These are phyloP conservation scores for Oligia strigilis DNA, from an alignment of 2,888 invertebrate genomes.

Conservation along the genomic window DNA sequence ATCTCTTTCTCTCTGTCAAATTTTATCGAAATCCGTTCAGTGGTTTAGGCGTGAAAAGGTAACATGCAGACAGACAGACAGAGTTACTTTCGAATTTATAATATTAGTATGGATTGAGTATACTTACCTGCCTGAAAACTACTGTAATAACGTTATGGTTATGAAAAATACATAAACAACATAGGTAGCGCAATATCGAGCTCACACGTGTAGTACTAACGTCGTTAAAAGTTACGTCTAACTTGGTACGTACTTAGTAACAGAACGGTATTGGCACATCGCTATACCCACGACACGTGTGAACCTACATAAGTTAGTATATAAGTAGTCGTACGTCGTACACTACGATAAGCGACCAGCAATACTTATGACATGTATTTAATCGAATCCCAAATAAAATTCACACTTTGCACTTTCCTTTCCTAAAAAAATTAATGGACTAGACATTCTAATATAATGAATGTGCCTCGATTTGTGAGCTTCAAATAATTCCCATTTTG, in stretches of 20 bases:
- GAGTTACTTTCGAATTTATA: too few relatives aligned
- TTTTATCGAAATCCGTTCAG: too few relatives aligned
- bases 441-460: background rate
- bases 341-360: background rate
- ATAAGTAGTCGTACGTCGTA: background rate
- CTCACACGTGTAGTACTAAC: slow-evolving; percentile 14
- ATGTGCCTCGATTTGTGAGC: background rate
- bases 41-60: too few relatives aligned
- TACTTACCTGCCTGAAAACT: background rate
- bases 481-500: too few relatives aligned
- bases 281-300: background rate
- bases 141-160: background rate
- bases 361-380: background rate
- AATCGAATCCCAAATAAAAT: too few relatives aligned
- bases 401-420: too few relatives aligned
- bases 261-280: slow-evolving; percentile 1
- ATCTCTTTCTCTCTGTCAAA: too few relatives aligned
- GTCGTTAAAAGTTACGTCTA: slow-evolving; percentile 18
- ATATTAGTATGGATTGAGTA: too few relatives aligned
- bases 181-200: background rate
- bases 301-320: background rate
- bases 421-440: background rate
- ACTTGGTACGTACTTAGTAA: slow-evolving; percentile 1
- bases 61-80: too few relatives aligned
- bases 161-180: background rate